phyloP scores from a whole-genome alignment of 2,888 invertebrate species.

The Formica aserva region DNA sequence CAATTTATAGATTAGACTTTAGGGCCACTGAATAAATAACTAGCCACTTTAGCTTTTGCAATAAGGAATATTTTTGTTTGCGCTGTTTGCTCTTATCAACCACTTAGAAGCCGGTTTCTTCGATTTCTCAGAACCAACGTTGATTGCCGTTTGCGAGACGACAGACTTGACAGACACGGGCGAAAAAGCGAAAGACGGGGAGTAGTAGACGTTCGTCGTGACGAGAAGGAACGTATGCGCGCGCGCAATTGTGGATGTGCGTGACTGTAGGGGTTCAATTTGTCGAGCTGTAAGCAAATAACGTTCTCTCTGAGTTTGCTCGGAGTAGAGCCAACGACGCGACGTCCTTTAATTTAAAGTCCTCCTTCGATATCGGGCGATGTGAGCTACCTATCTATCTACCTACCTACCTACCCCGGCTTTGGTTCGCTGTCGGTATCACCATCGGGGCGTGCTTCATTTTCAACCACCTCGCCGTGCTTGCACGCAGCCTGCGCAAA shows the following conservation, averaged over 20 bases:
- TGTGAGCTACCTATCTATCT: conserved; percentile 55
- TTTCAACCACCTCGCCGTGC: conserved; percentile 68
- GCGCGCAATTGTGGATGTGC: conserved; percentile 13
- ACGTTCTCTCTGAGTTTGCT: conserved; percentile 82
- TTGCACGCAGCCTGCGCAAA: conserved; percentile 80
- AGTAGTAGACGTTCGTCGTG: conserved; percentile 13
- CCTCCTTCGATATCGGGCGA: conserved; percentile 77
- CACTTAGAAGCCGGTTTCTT: neutral
- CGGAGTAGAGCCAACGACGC: conserved; percentile 80
- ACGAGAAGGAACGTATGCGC: neutral
- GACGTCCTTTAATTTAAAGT: conserved; percentile 84
- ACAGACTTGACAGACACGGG: neutral
- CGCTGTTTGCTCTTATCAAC: neutral
- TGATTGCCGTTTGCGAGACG: conserved; percentile 4
- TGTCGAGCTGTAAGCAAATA: conserved; percentile 84
- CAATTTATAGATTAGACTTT: neutral
- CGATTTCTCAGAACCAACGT: conserved; percentile 8
- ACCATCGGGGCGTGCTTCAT: conserved; percentile 60
- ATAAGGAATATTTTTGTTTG: neutral
- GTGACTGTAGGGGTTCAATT: conserved; percentile 79
- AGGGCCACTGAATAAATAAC: neutral
- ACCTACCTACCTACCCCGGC: conserved; percentile 63
- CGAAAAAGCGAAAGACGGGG: conserved; percentile 11
- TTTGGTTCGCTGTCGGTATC: conserved; percentile 59
- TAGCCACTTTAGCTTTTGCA: neutral